Conservation (phyloP, 2,888 invertebrate genomes). For the Urechis unicinctus region DNA sequence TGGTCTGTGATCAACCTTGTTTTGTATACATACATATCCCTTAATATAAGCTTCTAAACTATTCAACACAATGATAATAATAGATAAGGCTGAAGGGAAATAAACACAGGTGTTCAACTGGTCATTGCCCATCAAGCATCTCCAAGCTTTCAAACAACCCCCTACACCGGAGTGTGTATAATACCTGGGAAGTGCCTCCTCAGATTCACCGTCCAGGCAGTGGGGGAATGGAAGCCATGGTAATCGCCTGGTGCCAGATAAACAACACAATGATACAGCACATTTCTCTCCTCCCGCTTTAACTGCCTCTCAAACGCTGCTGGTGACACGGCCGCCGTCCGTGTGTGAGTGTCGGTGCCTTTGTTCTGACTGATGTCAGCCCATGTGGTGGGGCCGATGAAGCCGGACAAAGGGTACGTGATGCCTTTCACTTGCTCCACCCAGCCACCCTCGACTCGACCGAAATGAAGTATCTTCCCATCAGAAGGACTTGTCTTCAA, state of each 20-base stretch:
- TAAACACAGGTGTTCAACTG: not conserved
- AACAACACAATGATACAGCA: conserved; percentile 86
- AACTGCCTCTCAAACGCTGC: not conserved
- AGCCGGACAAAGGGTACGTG: conserved; percentile 81
- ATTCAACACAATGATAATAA: too few relatives aligned
- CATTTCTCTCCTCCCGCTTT: not conserved
- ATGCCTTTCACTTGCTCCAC: conserved; percentile 96
- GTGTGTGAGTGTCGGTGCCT: not conserved
- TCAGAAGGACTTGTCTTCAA: conserved; percentile 68
- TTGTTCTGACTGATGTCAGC: not conserved
- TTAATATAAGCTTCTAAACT: too few relatives aligned
- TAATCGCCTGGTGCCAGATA: conserved; percentile 98
- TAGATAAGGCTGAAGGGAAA: not conserved
- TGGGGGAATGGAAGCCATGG: conserved; percentile 89
- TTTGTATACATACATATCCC: too few relatives aligned
- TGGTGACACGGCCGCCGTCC: too few relatives aligned
- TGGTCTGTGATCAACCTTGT: too few relatives aligned
- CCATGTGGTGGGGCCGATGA: conserved; percentile 60
- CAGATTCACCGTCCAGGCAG: conserved; percentile 77
- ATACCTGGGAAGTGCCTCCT: conserved; percentile 89
- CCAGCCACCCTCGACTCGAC: conserved; percentile 73
- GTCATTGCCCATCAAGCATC: not conserved
- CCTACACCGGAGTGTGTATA: too few relatives aligned
- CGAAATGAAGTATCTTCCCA: conserved; percentile 83
- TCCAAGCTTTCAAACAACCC: not conserved